Evolutionary conservation across 2,797 vertebrate genomes (phyloP).

Genomic region (Onychomys torridus): DNA sequence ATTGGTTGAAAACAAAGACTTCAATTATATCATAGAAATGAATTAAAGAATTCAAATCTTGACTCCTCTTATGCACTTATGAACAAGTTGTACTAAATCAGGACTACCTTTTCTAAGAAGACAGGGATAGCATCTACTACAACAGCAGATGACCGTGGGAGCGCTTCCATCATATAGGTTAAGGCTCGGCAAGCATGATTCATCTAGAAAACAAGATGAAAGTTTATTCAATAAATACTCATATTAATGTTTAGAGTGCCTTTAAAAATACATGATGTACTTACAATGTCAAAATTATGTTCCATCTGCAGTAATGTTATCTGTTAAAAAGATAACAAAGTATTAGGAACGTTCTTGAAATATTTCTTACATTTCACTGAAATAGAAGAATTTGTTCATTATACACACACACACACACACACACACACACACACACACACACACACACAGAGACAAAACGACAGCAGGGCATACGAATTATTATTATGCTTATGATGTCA

Average conservation of each 20-base stretch:
- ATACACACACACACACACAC: neutral
- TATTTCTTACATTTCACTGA: constrained; percentile 1
- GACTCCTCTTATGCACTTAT: neutral
- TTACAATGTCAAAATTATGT: constrained; percentile 99
- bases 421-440: neutral
- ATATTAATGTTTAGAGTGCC: neutral
- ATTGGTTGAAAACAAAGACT: neutral
- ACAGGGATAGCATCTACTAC: constrained; percentile 99
- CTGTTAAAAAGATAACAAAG: constrained; percentile 86
- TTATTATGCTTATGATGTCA: neutral
- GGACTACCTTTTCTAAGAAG: constrained; percentile 98
- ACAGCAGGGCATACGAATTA: neutral
- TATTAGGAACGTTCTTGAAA: neutral
- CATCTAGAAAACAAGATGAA: constrained; percentile 90
- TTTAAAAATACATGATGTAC: constrained; percentile 83
- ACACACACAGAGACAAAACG: constrained; percentile 34
- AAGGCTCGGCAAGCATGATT: constrained; percentile 99
- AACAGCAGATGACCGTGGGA: constrained; percentile 98
- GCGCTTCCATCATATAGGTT: constrained; percentile 99
- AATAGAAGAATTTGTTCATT: neutral
- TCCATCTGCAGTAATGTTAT: constrained; percentile 99
- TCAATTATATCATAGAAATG: neutral
- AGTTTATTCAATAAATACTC: constrained; percentile 21
- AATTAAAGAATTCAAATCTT: neutral
- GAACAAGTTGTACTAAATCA: neutral